Conservation (phyloP, 2,888 invertebrate species). For the Linnaemya vulpina region DNA sequence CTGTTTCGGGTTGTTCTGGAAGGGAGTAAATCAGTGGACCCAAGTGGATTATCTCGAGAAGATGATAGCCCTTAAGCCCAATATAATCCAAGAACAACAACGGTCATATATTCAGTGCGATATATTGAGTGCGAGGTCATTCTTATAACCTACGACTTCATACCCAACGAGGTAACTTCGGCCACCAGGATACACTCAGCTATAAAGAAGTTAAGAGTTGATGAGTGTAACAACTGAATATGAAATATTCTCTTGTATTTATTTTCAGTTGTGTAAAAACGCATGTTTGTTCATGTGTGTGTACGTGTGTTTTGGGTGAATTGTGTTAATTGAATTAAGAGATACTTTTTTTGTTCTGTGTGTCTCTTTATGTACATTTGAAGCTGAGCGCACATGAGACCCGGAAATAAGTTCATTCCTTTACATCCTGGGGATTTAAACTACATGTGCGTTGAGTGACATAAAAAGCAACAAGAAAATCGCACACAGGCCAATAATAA, state of each 20-base stretch:
- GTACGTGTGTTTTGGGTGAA: conserved; percentile 17
- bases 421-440: conserved; percentile 51
- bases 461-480: conserved; percentile 12
- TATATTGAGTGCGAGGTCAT: no score
- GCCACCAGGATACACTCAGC: neutral
- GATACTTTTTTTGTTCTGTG: conserved; percentile 28
- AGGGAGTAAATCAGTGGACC: no score
- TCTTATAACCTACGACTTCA: no score
- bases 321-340: conserved; percentile 64
- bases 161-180: no score
- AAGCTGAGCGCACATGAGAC: conserved; percentile 53
- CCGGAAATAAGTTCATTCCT: conserved; percentile 59
- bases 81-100: no score
- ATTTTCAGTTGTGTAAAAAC: neutral
- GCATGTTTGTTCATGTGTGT: neutral
- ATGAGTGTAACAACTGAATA: neutral
- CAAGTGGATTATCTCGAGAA: no score
- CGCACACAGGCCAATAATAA: conserved; percentile 23
- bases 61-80: no score
- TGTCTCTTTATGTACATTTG: neutral
- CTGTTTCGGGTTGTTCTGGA: no score
- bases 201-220: neutral
- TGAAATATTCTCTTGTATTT: neutral
- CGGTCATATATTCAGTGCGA: no score
- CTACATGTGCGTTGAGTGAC: conserved; percentile 34